Conservation (phyloP, 2,797 vertebrate species). For the Coendou prehensilis region DNA sequence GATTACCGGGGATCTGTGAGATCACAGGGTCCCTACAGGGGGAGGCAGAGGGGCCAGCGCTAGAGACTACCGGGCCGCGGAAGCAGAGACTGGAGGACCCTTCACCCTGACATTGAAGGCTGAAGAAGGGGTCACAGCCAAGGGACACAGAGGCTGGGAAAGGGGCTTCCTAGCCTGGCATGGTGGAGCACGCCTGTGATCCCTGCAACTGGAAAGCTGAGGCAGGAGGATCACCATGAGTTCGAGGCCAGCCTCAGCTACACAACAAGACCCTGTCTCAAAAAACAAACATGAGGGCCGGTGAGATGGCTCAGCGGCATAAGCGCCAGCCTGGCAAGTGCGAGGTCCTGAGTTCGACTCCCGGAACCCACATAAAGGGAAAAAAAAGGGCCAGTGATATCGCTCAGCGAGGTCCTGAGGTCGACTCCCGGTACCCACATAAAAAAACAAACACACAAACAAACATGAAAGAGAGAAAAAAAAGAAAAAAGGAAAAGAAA, state of each 20-base stretch:
- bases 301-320: too few species aligned
- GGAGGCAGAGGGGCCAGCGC: neutral
- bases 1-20: neutral
- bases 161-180: neutral
- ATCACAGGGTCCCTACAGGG: neutral
- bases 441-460: neutral
- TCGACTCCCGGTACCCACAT: too few species aligned
- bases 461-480: neutral
- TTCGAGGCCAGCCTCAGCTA: neutral
- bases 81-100: neutral
- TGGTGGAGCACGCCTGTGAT: neutral
- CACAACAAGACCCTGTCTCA: neutral
- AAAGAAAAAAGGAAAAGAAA: neutral
- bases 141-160: neutral
- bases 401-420: too few species aligned
- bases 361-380: too few species aligned
- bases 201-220: neutral
- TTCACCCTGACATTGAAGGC: accelerated
- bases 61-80: too few species aligned
- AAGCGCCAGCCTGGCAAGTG: too few species aligned
- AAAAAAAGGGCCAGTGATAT: too few species aligned
- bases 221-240: neutral
- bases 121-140: neutral
- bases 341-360: too few species aligned
- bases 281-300: neutral